Evolutionary conservation across 2,797 vertebrate genomes (phyloP), one percentile per base, ranked within the genome.

Genomic region (Adelosebastes latens): DNA sequence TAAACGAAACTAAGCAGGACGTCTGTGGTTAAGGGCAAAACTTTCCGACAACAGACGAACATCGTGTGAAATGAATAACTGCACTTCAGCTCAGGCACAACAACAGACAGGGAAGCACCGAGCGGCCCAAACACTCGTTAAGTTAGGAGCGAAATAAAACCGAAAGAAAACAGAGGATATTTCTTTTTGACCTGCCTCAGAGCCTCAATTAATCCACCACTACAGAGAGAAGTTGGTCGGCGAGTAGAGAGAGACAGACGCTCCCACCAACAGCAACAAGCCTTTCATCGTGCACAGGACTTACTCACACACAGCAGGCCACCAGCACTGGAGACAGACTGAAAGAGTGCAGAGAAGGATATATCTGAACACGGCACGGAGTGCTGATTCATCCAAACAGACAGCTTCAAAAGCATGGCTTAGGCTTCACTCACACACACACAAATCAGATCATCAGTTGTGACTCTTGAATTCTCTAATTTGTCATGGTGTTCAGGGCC

Each of bases 181-280:
- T 61, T 66, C 31, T 16, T 27, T 65, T 29, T 52, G 36, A 87
- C 86, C 42, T 87, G 71, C 66, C 68, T 85, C 27, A 10, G 29
- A 77, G 80, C 69, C 69, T 88, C 74, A 83, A 84, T 83, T 80
- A 82, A 86, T 87, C 75, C 67, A 49, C 62, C 22, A 32, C 76
- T 67, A 72, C 64, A 72, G 56, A 84, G 71, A 77, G 20, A 77
- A 75, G 80, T 81, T 70, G 46, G 56, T 55, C 20, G 42, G 24
- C 22, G 11, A 81, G 71, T n/a, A 61, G n/a, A 46, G 42, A 58
- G 56, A 72, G 72, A 71, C 25, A 52, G 60, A 81, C 66, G 49
- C 75, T 75, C 70, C 79, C 71, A 81, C 61, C 24, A 52, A 74
- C 82, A 73, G 69, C 77, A 83, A 59, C 83, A 81, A 79, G 31